Conservation (phyloP, 2,113 vertebrate genomes). For the Lichenostomus cassidix region DNA sequence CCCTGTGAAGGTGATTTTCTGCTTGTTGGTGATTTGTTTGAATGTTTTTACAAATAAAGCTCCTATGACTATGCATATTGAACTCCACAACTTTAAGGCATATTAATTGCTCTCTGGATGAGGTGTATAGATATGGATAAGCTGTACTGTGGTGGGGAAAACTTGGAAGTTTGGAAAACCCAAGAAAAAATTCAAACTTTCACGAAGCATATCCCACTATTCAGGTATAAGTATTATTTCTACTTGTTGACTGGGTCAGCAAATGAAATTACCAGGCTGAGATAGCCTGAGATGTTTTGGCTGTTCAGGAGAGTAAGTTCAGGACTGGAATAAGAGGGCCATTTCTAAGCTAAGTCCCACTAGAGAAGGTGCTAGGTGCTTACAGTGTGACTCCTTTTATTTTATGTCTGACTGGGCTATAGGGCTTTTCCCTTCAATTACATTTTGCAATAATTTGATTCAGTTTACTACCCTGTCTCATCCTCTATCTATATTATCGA, state of each 20-base stretch:
- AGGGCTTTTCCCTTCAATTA: not conserved
- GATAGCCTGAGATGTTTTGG: not conserved
- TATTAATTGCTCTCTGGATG: not conserved
- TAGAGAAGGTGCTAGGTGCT: not conserved
- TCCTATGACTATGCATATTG: not conserved
- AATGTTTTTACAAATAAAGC: not conserved
- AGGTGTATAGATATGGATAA: not conserved
- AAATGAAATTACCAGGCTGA: not conserved
- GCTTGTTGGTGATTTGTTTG: fast-evolving
- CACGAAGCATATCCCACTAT: not conserved
- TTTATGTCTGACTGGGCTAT: not conserved
- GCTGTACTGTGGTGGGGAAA: not conserved
- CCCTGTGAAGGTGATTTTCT: not conserved
- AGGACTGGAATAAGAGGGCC: not conserved
- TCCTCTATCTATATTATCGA: not conserved
- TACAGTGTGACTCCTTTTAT: not conserved
- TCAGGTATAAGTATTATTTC: not conserved
- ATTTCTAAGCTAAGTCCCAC: not conserved
- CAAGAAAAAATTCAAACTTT: not conserved
- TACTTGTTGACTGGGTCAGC: not conserved
- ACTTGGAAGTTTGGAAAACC: not conserved
- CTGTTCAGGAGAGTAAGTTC: not conserved
- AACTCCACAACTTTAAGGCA: not conserved
- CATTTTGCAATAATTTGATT: not conserved
- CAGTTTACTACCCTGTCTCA: fast-evolving